phyloP scores from a whole-genome alignment of 2,888 invertebrate genomes.

The Leucoptera coffeella region DNA sequence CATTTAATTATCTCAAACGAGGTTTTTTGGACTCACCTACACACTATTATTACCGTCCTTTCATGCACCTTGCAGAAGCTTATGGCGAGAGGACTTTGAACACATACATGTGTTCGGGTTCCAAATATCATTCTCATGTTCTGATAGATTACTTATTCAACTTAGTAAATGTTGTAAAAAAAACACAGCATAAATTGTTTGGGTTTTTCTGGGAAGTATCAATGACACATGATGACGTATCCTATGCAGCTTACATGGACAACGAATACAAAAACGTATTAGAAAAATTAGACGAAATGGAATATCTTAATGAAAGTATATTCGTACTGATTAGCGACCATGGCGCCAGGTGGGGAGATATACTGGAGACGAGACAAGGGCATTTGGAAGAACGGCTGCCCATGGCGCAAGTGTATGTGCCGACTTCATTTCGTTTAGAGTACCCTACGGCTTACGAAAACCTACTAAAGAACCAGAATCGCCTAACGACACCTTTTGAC shows the following conservation, averaged over 20 bases:
- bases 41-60: conserved; percentile 77
- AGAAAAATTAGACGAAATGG: conserved; percentile 33
- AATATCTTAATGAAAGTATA: conserved; percentile 60
- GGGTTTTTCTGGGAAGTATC: conserved; percentile 81
- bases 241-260: conserved; percentile 72
- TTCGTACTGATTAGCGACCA: conserved; percentile 81
- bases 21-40: conserved; percentile 79
- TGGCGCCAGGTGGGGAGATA: conserved; percentile 81
- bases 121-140: conserved; percentile 62
- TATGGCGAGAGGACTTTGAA: conserved; percentile 57
- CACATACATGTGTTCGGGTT: conserved; percentile 64
- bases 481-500: conserved; percentile 79
- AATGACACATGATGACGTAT: conserved; percentile 79
- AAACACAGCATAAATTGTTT: conserved; percentile 64
- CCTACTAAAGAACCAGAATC: conserved; percentile 58
- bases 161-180: conserved; percentile 53
- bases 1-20: conserved; percentile 72
- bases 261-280: conserved; percentile 56
- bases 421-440: conserved; percentile 60
- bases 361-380: conserved; percentile 78
- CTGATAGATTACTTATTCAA: conserved; percentile 65
- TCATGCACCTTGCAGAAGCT: conserved; percentile 62
- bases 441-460: conserved; percentile 59
- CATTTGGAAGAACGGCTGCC: conserved; percentile 85
- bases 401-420: conserved; percentile 67